Conservation (phyloP, 64 coral and sea anemone species). For the Porites australiensis region DNA sequence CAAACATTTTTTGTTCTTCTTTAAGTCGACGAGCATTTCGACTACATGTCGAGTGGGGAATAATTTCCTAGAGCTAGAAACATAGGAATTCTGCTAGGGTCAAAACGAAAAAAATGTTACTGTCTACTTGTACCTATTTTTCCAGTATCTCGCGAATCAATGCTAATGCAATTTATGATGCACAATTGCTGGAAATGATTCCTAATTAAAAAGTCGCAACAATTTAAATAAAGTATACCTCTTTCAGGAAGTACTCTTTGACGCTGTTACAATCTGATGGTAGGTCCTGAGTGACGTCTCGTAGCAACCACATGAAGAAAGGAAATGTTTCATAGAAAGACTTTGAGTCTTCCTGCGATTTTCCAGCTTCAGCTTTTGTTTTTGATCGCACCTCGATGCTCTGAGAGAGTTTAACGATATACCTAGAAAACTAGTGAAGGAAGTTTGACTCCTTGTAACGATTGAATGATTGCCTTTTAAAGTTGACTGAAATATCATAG, state of each 20-base stretch:
- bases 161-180: no score
- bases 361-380: background rate
- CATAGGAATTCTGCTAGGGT: no score
- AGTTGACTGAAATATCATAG: no score
- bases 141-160: no score
- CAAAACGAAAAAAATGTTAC: no score
- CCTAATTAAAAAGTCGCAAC: no score
- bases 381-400: conserved; percentile 61
- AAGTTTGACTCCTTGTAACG: background rate
- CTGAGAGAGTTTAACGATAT: conserved; percentile 72
- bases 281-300: conserved; percentile 55
- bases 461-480: background rate
- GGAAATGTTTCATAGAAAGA: conserved; percentile 69
- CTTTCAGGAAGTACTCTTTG: conserved; percentile 74
- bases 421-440: conserved; percentile 23
- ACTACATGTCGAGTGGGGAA: no score
- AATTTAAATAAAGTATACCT: background rate
- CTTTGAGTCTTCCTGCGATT: conserved; percentile 4
- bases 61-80: no score
- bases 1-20: no score
- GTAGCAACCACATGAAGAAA: conserved; percentile 76
- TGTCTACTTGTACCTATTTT: no score
- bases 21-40: no score
- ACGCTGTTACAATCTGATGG: conserved; percentile 46
- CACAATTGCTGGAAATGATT: no score